A percentile compares a stretch with the other conserved stretches of the same genome.
These are phyloP conservation scores for Choloepus didactylus DNA, from an alignment of 2,797 vertebrate species.

Conservation along the genomic window DNA sequence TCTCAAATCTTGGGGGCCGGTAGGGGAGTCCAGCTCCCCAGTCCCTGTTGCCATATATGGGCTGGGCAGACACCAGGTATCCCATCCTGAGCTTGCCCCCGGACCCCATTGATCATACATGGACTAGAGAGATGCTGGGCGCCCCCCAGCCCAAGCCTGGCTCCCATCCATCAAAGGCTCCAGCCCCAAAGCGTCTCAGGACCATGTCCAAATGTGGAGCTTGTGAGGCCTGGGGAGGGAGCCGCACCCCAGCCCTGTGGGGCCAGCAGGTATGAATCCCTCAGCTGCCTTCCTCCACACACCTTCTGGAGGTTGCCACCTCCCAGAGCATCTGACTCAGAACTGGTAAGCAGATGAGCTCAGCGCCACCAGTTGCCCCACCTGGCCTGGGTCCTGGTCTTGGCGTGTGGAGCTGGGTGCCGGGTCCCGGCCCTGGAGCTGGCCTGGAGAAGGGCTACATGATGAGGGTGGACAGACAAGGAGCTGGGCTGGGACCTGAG, in stretches of 20 bases:
- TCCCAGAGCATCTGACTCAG: not conserved
- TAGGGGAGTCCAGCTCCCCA: not conserved
- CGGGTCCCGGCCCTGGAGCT: not conserved
- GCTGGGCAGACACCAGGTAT: not conserved
- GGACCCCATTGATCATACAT: not conserved
- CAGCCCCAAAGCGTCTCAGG: not conserved
- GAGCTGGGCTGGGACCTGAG: not conserved
- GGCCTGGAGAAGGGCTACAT: not conserved
- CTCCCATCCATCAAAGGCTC: not conserved
- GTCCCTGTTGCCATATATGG: not conserved
- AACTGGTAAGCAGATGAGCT: not conserved
- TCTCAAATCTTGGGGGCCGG: not conserved
- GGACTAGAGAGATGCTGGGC: not conserved
- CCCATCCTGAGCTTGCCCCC: not conserved
- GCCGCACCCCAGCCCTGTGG: not conserved
- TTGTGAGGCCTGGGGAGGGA: not conserved
- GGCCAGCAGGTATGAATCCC: not conserved
- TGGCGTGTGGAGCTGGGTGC: too few relatives aligned
- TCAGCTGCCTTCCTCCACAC: not conserved
- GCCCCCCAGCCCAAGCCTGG: not conserved
- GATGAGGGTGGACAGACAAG: not conserved
- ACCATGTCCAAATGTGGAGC: not conserved
- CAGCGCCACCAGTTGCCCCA: not conserved
- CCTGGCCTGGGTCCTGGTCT: not conserved
- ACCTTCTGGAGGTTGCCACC: not conserved